Base-by-base conservation (phyloP, 37 sponge, comb jelly and placozoan genomes). In the Halisarca cf. caerulea region DNA sequence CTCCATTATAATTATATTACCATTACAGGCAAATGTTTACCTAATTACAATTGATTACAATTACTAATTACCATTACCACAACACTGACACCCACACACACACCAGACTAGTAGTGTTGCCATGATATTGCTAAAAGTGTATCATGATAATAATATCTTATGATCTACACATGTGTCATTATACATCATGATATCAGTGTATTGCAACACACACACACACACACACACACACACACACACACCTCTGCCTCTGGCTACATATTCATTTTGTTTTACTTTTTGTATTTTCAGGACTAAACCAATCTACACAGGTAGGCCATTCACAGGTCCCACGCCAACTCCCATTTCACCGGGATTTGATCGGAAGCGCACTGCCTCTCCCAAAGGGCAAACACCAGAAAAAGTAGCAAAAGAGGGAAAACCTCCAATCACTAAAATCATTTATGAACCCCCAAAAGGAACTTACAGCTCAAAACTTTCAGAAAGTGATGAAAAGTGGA, bases 371-470 rank as follows among this genome's bases (percentile, higher is more conserved):
- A 82, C 90, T 80, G 84, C 86, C 39, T 35, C 71, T 24, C 86
- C 88, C 58, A 84, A 80, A 21, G 25, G 51, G 2, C 37, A 18
- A 5, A 17, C 70, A 0, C 37, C 81, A 0, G 57, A 51, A 21
- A 73, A 88, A 23, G 14, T 71, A 2, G 9, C 69, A n/a, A 54
- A 40, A 57, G 51, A 32, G 45, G n/a, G 59, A 41, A 41, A 30
- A 43, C 1, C 66, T 23, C 45, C 7, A 3, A 84, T 7, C 17
- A 60, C 0, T 24, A 69, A 43, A 30, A 44, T 21, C 14, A 84
- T n/a, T 5, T 92, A 92, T 82, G 25, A 83, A 2, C 90, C 90
- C 36, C 93, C 93, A 0, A 58, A 62, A 30, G 85, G 84, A 39
- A 71, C 68, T 9, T 92, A 78, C 53, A 92, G 92, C 55, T 88